phyloP scores from a whole-genome alignment of 2,113 vertebrate genomes.

The Tichodroma muraria region DNA sequence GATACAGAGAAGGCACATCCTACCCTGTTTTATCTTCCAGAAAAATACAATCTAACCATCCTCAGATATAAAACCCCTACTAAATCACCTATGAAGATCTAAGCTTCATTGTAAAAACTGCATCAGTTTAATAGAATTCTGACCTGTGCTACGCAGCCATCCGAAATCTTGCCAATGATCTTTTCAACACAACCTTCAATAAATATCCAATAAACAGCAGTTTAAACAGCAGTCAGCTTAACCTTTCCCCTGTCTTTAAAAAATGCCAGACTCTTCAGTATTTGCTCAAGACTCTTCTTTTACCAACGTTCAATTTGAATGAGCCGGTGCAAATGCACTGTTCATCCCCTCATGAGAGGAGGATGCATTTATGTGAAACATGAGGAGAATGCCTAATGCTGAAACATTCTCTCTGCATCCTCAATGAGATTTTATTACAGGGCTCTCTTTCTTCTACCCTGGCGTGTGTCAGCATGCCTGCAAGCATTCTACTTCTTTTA shows the following conservation, averaged over 20 bases:
- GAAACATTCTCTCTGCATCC: constrained; percentile 70
- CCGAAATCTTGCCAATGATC: constrained; percentile 28
- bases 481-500: neutral
- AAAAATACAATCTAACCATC: neutral
- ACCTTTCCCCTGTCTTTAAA: constrained; percentile 61
- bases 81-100: neutral
- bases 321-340: constrained; percentile 63
- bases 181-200: constrained; percentile 43
- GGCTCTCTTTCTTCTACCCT: constrained; percentile 65
- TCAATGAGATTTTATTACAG: constrained; percentile 77
- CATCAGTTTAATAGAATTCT: neutral
- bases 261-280: constrained; percentile 54
- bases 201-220: constrained; percentile 58
- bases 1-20: neutral
- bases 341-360: constrained; percentile 65
- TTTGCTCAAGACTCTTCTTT: constrained; percentile 71
- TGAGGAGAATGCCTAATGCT: constrained; percentile 77
- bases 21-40: neutral
- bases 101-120: constrained; percentile 24
- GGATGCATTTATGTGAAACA: constrained; percentile 78
- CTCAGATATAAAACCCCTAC: neutral
- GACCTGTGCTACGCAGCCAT: constrained; percentile 48
- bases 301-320: constrained; percentile 71
- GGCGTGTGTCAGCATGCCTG: neutral
- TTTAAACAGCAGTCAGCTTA: constrained; percentile 44